phyloP scores from a whole-genome alignment of 2,113 vertebrate species.

The Aspiorhynchus laticeps region DNA sequence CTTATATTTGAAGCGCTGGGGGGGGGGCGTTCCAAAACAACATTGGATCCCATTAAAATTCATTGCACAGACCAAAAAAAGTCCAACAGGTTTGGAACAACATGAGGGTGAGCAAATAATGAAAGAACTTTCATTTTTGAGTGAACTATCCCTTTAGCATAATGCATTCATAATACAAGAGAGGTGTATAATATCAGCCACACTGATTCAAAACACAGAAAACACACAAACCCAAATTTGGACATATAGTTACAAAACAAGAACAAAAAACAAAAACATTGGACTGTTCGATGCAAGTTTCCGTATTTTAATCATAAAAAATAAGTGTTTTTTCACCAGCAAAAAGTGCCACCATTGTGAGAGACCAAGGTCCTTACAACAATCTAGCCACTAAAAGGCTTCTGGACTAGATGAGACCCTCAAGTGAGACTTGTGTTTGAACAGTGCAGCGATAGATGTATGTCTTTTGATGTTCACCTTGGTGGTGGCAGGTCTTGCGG shows the following conservation, averaged over 20 bases:
- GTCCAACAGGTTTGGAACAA: not conserved
- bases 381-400: conserved; percentile 18
- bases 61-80: not conserved
- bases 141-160: not conserved
- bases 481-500: not conserved
- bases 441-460: conserved; percentile 69
- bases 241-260: not conserved
- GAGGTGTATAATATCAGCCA: not conserved
- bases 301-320: not conserved
- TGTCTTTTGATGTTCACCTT: conserved; percentile 69
- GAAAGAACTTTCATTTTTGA: too few species aligned
- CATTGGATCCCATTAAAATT: not conserved
- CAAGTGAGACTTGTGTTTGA: conserved; percentile 71
- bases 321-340: conserved; percentile 15
- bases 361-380: not conserved
- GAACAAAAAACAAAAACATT: not conserved
- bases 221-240: not conserved
- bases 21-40: not conserved
- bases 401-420: conserved; percentile 54
- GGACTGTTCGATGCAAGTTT: not conserved
- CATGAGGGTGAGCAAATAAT: not conserved
- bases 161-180: not conserved
- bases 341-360: not conserved
- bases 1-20: not conserved
- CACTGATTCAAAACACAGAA: not conserved